These are phyloP conservation scores for Acrocera orbiculus DNA, from an alignment of 2,888 invertebrate species.

Conservation along the genomic window DNA sequence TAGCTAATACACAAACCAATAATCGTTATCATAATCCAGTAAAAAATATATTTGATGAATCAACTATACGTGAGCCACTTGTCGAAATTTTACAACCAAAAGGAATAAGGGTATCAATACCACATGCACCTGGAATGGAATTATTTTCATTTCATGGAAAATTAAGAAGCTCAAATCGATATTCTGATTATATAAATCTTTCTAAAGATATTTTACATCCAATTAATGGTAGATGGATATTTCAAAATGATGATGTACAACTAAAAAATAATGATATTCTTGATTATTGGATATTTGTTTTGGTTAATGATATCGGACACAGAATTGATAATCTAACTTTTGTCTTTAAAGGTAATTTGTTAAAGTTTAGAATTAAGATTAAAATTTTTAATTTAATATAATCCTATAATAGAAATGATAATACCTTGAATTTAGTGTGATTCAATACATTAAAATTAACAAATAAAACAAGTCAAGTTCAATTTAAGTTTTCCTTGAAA, in stretches of 20 bases:
- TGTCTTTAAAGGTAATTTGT: conserved; percentile 7
- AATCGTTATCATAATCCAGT: no score
- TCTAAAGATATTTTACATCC: conserved; percentile 30
- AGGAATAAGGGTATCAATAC: conserved; percentile 30
- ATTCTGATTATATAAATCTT: conserved; percentile 33
- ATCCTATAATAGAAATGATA: no score
- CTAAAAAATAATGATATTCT: conserved; percentile 36
- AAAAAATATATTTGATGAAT: no score
- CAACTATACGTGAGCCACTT: background rate
- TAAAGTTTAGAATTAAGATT: no score
- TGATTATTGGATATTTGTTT: conserved; percentile 39
- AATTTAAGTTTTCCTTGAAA: no score
- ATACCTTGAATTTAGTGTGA: no score
- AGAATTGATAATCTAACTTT: conserved; percentile 9
- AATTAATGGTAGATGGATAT: conserved; percentile 33
- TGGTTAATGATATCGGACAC: conserved; percentile 23
- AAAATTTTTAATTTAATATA: no score
- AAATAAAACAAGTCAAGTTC: no score
- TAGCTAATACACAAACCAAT: no score
- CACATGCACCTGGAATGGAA: conserved; percentile 28
- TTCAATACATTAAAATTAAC: no score
- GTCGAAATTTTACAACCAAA: conserved; percentile 28
- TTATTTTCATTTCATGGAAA: conserved; percentile 53
- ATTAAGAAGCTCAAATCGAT: conserved; percentile 34
- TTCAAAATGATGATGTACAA: conserved; percentile 27